These are phyloP conservation scores for Pelosia muscerda DNA, from an alignment of 2,888 invertebrate genomes.

Conservation along the genomic window DNA sequence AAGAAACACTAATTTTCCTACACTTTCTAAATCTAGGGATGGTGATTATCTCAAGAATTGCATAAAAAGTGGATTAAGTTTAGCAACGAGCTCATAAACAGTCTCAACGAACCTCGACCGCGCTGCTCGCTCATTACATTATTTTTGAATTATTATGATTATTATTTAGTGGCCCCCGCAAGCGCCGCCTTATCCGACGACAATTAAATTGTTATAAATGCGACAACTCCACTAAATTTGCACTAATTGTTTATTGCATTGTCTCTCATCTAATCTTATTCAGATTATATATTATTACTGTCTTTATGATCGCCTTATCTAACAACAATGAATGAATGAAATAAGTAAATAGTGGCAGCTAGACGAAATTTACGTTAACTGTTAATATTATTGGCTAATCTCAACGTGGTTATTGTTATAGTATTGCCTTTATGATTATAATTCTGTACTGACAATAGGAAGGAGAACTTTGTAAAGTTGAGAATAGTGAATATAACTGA, in stretches of 20 bases:
- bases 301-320: not conserved
- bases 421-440: not conserved
- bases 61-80: not conserved
- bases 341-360: too few relatives aligned
- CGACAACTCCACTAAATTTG: not conserved
- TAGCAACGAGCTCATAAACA: not conserved
- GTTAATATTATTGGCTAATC: not conserved
- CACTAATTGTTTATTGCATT: slow-evolving; percentile 2
- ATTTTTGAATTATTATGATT: slow-evolving; percentile 1
- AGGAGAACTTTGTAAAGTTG: not conserved
- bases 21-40: not conserved
- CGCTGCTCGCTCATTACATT: not conserved
- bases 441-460: not conserved
- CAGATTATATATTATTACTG: not conserved
- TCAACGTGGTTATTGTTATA: not conserved
- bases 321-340: not conserved
- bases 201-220: slow-evolving; percentile 2
- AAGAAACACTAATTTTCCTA: not conserved
- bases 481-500: not conserved
- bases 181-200: not conserved
- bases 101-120: not conserved
- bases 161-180: not conserved
- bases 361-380: not conserved
- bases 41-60: not conserved
- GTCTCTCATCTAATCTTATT: not conserved